Base-by-base conservation (phyloP, 1,140 invertebrate genomes). In the Scaptomyza hsui region DNA sequence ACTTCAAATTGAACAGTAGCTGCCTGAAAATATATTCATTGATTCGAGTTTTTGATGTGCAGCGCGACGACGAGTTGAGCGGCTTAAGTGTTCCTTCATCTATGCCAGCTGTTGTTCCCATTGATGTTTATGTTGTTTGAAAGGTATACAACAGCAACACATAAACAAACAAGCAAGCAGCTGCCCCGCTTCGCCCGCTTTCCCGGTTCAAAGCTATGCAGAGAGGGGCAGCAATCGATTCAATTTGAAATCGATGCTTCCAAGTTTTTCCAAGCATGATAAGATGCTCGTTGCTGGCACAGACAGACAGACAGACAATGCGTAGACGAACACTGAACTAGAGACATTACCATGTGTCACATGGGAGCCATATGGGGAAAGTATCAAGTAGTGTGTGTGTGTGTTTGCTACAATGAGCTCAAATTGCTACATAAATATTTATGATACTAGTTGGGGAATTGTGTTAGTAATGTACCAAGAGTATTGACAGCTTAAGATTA, bases 381-480 rank as follows among this genome's bases (percentile, higher is more conserved):
- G 15, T 19, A 9, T 29, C 7, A 7, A 9, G 26, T 35, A 45
- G 35, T 49, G 63, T 44, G 52, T 21, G 19, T 21, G 19, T 21
- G 19, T 29, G 32, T 55, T 39, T 52, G 53, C 72, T 26, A 44
- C 59, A 75, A 71, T 79, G 77, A 76, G 60, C 78, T 62, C 52
- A 53, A 76, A 80, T 76, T 72, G 78, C 72, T 57, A 48, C 78
- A 81, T 76, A 80, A 80, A 80, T 80, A 80, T 80, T 81, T 76
- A 80, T 79, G 72, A 55, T 53, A 48, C 12, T 53, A 18, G 13
- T 15, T 7, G 13, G 15, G 53, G 37, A 21, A 32, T 60, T 12
- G 48, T 10, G 44, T 13, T n/a, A n/a, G n/a, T n/a, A 29, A 35
- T 18, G 16, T 10, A 26, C 26, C 10, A 60, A 24, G 24, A 26